These are phyloP conservation scores for Tachina grossa DNA, from an alignment of 2,888 invertebrate species.

Conservation along the genomic window DNA sequence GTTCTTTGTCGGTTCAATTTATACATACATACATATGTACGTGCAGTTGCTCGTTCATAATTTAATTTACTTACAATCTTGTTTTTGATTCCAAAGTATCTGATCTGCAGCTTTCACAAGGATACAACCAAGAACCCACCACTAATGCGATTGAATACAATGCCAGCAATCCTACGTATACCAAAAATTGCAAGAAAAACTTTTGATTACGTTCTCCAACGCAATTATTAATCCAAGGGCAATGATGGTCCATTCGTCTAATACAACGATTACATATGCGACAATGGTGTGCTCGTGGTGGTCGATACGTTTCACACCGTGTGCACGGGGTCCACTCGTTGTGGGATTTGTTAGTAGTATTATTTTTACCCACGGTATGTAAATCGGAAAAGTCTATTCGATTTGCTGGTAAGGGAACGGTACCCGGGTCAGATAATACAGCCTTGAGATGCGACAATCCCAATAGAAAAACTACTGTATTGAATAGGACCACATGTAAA, in stretches of 20 bases:
- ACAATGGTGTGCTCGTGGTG: slow-evolving; percentile 94
- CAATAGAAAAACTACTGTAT: slow-evolving; percentile 89
- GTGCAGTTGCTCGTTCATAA: background rate
- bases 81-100: slow-evolving; percentile 87
- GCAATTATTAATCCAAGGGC: slow-evolving; percentile 97
- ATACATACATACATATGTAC: no score
- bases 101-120: slow-evolving; percentile 87
- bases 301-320: slow-evolving; percentile 91
- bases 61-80: slow-evolving; percentile 86
- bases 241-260: slow-evolving; percentile 85
- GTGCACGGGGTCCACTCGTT: slow-evolving; percentile 84
- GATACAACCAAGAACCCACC: slow-evolving; percentile 88
- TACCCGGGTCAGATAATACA: slow-evolving; percentile 94
- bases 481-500: slow-evolving; percentile 90
- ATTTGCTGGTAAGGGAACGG: slow-evolving; percentile 89
- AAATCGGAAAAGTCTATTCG: slow-evolving; percentile 92
- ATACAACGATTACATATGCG: slow-evolving; percentile 93
- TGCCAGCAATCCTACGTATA: slow-evolving; percentile 89
- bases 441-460: slow-evolving; percentile 91
- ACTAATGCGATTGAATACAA: slow-evolving; percentile 88
- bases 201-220: slow-evolving; percentile 96
- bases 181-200: slow-evolving; percentile 93
- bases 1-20: background rate
- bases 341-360: slow-evolving; percentile 84
- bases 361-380: slow-evolving; percentile 85